These are phyloP conservation scores for Chelon labrosus DNA, from an alignment of 2,797 vertebrate genomes.

Conservation along the genomic window DNA sequence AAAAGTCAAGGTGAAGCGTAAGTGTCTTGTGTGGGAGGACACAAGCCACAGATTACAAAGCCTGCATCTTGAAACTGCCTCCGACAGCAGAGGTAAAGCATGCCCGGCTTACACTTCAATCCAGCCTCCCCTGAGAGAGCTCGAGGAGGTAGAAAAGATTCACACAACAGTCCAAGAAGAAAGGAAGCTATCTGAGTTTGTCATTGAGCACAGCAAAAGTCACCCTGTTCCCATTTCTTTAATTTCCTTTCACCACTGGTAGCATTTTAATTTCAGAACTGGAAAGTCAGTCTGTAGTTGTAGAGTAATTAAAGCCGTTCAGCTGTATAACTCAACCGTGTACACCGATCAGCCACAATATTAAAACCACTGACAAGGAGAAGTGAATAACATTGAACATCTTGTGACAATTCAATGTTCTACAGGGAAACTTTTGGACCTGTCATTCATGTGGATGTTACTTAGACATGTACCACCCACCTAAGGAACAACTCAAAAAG, in stretches of 20 bases:
- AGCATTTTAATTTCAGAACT: constrained; percentile 38
- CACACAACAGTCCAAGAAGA: constrained; percentile 28
- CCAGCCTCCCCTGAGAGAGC: constrained; percentile 64
- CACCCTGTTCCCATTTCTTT: constrained; percentile 8
- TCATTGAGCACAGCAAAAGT: constrained; percentile 47
- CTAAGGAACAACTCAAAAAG: too few species aligned
- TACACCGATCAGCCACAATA: too few species aligned
- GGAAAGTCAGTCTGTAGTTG: not conserved
- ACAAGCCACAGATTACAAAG: constrained; percentile 26
- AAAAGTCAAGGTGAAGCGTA: constrained; percentile 75
- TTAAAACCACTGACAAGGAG: too few species aligned
- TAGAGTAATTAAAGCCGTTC: not conserved
- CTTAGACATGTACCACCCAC: too few species aligned
- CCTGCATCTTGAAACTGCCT: constrained; percentile 43
- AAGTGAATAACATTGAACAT: too few species aligned
- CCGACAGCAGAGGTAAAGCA: constrained; percentile 53
- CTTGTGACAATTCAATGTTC: too few species aligned
- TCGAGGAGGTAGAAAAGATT: constrained; percentile 37
- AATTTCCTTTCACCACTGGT: constrained; percentile 21
- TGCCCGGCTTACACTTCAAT: constrained; percentile 54
- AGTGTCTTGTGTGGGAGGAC: constrained; percentile 45
- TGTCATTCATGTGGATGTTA: too few species aligned
- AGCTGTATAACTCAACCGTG: too few species aligned
- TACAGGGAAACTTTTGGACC: too few species aligned
- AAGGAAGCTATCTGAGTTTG: constrained; percentile 41